Conservation (phyloP, 2,888 invertebrate genomes). For the Ceraclea dissimilis region DNA sequence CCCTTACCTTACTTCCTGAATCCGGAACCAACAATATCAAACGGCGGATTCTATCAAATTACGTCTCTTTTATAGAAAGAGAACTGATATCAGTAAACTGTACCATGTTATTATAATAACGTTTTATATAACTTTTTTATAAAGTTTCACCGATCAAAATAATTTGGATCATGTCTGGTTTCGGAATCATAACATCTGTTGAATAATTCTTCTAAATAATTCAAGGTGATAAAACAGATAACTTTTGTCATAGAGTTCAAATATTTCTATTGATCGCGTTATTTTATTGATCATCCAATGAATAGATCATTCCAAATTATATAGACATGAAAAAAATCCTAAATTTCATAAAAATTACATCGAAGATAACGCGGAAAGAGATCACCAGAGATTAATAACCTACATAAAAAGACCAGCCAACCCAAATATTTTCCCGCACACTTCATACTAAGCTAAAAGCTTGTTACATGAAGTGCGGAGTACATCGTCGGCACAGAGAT, state of each 20-base stretch:
- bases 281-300: too few species aligned
- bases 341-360: too few species aligned
- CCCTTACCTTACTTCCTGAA: conserved; percentile 14
- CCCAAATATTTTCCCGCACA: too few species aligned
- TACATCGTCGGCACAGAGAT: too few species aligned
- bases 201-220: background rate
- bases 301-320: too few species aligned
- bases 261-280: background rate
- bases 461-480: too few species aligned
- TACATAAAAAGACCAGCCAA: too few species aligned
- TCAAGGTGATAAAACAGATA: background rate
- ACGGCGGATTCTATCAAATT: background rate
- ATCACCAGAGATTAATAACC: too few species aligned
- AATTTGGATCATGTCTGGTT: background rate
- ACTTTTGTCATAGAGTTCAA: background rate
- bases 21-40: background rate
- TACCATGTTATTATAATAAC: too few species aligned
- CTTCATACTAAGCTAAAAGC: too few species aligned
- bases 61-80: background rate
- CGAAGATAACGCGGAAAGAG: too few species aligned
- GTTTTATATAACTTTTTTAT: background rate
- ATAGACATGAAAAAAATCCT: too few species aligned
- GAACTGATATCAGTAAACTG: background rate
- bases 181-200: background rate
- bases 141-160: background rate